These are phyloP conservation scores for Lota lota DNA, from an alignment of 2,113 vertebrate species.

Conservation along the genomic window DNA sequence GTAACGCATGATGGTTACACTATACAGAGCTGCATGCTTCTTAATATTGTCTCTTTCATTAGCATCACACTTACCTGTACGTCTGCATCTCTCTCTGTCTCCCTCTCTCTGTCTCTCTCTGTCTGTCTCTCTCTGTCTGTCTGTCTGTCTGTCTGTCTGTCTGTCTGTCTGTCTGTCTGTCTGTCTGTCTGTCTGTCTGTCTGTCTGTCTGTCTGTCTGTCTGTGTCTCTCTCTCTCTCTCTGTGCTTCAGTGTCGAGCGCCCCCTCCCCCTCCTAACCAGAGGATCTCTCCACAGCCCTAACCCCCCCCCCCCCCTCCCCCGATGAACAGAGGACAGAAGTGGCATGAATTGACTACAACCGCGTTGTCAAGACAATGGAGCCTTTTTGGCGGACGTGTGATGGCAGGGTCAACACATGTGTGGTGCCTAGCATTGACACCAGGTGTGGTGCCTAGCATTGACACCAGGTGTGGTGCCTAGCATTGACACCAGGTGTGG, in stretches of 20 bases:
- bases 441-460: too few relatives aligned
- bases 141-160: not conserved
- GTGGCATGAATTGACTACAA: not conserved
- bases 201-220: constrained; percentile 12
- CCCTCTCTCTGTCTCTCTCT: constrained; percentile 3
- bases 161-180: constrained; percentile 3
- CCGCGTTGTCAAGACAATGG: too few relatives aligned
- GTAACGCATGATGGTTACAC: not conserved
- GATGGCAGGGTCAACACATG: too few relatives aligned
- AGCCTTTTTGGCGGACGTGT: too few relatives aligned
- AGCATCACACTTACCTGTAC: not conserved
- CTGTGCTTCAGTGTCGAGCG: constrained; percentile 45
- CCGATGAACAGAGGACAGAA: not conserved
- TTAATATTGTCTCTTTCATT: not conserved
- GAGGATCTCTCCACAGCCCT: constrained; percentile 29
- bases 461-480: too few relatives aligned
- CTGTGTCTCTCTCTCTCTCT: constrained; percentile 6
- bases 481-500: too few relatives aligned
- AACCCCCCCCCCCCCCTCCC: too few relatives aligned
- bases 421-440: too few relatives aligned
- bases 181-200: not conserved
- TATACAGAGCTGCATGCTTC: not conserved
- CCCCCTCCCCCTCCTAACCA: constrained; percentile 61
- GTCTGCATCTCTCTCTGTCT: not conserved
- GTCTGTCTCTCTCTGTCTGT: constrained; percentile 6